These are phyloP conservation scores for Neodiprion lecontei DNA, from an alignment of 1,140 invertebrate species.

Conservation along the genomic window DNA sequence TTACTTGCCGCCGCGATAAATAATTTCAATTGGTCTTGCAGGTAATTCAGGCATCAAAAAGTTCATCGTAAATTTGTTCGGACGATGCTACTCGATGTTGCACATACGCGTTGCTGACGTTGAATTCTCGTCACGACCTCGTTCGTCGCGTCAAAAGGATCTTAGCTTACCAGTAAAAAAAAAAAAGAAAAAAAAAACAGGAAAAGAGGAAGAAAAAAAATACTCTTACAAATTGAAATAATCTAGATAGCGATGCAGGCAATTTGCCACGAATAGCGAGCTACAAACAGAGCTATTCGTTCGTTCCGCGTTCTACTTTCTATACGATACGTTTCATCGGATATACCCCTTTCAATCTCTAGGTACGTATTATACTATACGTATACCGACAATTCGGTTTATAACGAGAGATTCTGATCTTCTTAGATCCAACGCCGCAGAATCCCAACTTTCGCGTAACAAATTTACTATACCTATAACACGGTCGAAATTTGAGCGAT, in stretches of 20 bases:
- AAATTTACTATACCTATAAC: neutral
- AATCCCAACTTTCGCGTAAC: too few species aligned
- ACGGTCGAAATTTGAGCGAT: neutral
- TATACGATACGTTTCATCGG: neutral
- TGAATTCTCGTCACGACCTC: neutral
- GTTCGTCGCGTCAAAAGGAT: conserved; percentile 4
- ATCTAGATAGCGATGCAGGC: neutral
- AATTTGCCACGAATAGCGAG: neutral
- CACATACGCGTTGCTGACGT: neutral
- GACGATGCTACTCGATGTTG: neutral
- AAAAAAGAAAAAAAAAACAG: neutral
- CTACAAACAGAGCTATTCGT: neutral
- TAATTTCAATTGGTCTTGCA: too few species aligned
- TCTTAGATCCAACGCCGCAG: too few species aligned
- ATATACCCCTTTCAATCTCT: neutral
- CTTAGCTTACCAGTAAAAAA: neutral
- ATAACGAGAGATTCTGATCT: too few species aligned
- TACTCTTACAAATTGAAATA: neutral
- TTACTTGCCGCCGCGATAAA: too few species aligned
- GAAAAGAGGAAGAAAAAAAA: neutral
- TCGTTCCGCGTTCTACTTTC: conserved; percentile 4
- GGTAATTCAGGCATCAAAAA: too few species aligned
- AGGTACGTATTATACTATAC: neutral
- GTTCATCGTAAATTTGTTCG: too few species aligned
- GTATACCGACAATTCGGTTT: too few species aligned